phyloP scores from a whole-genome alignment of 1,140 invertebrate species.

The Lucilia cuprina region DNA sequence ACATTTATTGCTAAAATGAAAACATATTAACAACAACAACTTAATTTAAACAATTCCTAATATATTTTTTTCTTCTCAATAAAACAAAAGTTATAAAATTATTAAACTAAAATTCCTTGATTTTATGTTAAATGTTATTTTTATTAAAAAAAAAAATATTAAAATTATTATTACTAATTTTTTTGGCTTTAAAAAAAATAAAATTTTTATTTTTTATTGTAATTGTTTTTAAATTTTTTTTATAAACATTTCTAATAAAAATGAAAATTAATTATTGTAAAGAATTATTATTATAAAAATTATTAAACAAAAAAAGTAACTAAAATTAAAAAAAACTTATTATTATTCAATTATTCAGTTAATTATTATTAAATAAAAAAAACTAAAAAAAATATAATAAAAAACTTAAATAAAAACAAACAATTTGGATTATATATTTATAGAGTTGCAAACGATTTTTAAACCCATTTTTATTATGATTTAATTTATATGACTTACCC shows the following conservation, averaged over 20 bases:
- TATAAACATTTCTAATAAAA: neutral
- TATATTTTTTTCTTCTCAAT: neutral
- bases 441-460: no score
- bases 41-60: conserved; percentile 27
- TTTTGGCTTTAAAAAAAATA: conserved; percentile 24
- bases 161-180: neutral
- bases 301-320: neutral
- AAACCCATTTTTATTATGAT: no score
- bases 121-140: conserved; percentile 21
- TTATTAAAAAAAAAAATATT: no score
- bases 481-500: no score
- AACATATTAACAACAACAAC: conserved; percentile 17
- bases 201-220: conserved; percentile 21
- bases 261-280: neutral
- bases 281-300: neutral
- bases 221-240: conserved; percentile 24
- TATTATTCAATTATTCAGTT: neutral
- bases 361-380: neutral
- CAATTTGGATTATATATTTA: neutral
- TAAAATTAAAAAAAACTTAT: neutral
- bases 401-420: neutral
- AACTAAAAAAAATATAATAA: neutral
- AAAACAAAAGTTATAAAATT: conserved; percentile 2
- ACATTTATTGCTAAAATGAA: conserved; percentile 38
- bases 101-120: neutral